Percentiles rank a stretch among this genome's conserved stretches.
Conservation (phyloP, 2,797 vertebrate genomes). For the Cephalopachus bancanus region DNA sequence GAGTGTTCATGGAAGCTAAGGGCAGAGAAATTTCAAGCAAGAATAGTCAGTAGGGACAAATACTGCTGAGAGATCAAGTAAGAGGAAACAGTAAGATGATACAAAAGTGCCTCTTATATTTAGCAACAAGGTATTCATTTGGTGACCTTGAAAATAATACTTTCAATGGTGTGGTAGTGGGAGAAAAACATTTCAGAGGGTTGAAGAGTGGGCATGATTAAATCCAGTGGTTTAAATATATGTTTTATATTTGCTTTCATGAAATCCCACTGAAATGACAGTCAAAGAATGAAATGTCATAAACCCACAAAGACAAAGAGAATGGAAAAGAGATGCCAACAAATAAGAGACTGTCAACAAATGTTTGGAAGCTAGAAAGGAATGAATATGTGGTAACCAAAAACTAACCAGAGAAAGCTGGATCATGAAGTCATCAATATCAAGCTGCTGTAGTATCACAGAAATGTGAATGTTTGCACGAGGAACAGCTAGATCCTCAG, state of each 20-base stretch:
- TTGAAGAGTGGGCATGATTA: slow-evolving; percentile 4
- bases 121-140: slow-evolving; percentile 50
- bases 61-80: slow-evolving; percentile 16
- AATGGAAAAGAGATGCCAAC: slow-evolving; percentile 67
- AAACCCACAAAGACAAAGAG: slow-evolving; percentile 57
- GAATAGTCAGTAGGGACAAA: slow-evolving; percentile 27
- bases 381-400: slow-evolving; percentile 54
- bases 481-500: slow-evolving; percentile 51
- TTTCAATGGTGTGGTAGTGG: slow-evolving; percentile 9
- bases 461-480: slow-evolving; percentile 52
- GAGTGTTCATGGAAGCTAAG: background rate
- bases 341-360: slow-evolving; percentile 63
- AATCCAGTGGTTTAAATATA: slow-evolving; percentile 30
- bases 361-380: slow-evolving; percentile 66
- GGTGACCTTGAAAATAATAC: slow-evolving; percentile 50
- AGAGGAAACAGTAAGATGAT: slow-evolving; percentile 58
- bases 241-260: slow-evolving; percentile 53
- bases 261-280: slow-evolving; percentile 61
- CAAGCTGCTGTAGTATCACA: slow-evolving; percentile 37
- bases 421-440: slow-evolving; percentile 50
- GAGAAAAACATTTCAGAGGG: slow-evolving; percentile 61
- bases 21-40: slow-evolving; percentile 6
- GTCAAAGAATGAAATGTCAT: slow-evolving; percentile 43
- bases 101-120: slow-evolving; percentile 46
- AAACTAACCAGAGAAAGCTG: slow-evolving; percentile 64